Percentiles rank a stretch among this genome's conserved stretches.
These are phyloP conservation scores for Drosophila emarginata DNA, from an alignment of 2,888 invertebrate genomes.

Conservation along the genomic window DNA sequence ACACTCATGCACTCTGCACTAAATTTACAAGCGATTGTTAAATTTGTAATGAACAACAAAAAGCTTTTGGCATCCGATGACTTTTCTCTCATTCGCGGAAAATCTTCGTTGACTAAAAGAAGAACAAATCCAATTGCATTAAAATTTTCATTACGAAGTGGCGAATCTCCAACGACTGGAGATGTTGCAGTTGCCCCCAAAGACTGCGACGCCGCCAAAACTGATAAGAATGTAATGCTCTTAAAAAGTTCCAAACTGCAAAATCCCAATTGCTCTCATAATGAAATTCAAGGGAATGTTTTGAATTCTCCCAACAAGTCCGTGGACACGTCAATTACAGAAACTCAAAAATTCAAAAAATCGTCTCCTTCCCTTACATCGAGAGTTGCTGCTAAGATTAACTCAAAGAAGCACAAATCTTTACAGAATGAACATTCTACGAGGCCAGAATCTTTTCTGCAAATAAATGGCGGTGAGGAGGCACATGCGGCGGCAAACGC, in stretches of 20 bases:
- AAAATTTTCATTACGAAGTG: constrained; percentile 48
- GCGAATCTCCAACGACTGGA: constrained; percentile 36
- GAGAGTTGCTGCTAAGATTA: constrained; percentile 80
- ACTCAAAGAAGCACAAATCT: constrained; percentile 74
- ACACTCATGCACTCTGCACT: constrained; percentile 67
- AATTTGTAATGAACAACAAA: constrained; percentile 76
- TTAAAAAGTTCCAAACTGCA: constrained; percentile 54
- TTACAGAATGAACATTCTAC: constrained; percentile 55
- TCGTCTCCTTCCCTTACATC: constrained; percentile 80
- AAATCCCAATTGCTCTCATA: not conserved
- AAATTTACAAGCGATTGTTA: constrained; percentile 78
- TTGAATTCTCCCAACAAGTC: too few species aligned
- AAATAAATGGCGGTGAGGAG: not conserved
- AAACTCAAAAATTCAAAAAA: not conserved
- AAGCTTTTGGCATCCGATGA: constrained; percentile 76
- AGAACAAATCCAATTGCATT: constrained; percentile 65
- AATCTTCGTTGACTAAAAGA: constrained; percentile 26
- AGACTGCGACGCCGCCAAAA: constrained; percentile 60
- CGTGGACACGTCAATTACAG: not conserved
- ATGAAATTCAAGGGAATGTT: too few species aligned
- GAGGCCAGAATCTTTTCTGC: constrained; percentile 25
- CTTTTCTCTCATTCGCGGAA: constrained; percentile 60
- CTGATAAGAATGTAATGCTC: constrained; percentile 71
- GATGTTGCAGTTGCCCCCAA: constrained; percentile 57
- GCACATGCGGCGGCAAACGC: not conserved